These are phyloP conservation scores for Strigamia transsilvanica DNA, from an alignment of 2,888 invertebrate species.

Conservation along the genomic window DNA sequence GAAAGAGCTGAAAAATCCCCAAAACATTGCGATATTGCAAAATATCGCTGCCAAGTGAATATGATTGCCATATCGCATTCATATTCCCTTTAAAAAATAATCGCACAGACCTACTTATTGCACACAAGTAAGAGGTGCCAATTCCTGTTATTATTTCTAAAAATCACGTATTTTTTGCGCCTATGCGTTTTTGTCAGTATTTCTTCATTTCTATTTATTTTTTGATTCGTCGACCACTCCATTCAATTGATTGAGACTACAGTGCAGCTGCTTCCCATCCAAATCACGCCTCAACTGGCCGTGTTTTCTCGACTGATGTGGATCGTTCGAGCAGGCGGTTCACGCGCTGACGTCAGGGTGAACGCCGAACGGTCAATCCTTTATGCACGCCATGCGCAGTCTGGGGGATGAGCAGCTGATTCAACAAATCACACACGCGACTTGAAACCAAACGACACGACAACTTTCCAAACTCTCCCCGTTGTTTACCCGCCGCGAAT, in stretches of 20 bases:
- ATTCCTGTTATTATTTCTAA: too few species aligned
- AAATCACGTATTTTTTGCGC: too few species aligned
- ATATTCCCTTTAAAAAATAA: too few species aligned
- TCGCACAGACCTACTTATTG: too few species aligned
- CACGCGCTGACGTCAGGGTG: conserved; percentile 1
- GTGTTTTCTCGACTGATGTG: neutral
- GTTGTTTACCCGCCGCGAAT: neutral
- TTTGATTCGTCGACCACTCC: neutral
- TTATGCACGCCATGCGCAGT: conserved; percentile 2
- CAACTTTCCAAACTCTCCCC: neutral
- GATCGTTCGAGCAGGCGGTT: neutral
- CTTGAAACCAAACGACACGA: neutral
- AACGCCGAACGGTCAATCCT: neutral
- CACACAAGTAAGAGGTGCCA: too few species aligned
- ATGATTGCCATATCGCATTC: too few species aligned
- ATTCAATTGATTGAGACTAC: neutral
- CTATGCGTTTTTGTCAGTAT: too few species aligned
- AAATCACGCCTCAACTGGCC: conserved; percentile 2
- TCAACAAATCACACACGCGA: neutral
- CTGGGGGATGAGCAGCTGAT: neutral
- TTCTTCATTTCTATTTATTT: neutral
- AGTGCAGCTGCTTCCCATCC: neutral
- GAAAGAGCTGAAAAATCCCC: too few species aligned
- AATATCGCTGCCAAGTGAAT: too few species aligned
- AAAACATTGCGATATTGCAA: too few species aligned